These are phyloP conservation scores for Genyomyrus donnyi DNA, from an alignment of 2,113 vertebrate genomes.

Conservation along the genomic window DNA sequence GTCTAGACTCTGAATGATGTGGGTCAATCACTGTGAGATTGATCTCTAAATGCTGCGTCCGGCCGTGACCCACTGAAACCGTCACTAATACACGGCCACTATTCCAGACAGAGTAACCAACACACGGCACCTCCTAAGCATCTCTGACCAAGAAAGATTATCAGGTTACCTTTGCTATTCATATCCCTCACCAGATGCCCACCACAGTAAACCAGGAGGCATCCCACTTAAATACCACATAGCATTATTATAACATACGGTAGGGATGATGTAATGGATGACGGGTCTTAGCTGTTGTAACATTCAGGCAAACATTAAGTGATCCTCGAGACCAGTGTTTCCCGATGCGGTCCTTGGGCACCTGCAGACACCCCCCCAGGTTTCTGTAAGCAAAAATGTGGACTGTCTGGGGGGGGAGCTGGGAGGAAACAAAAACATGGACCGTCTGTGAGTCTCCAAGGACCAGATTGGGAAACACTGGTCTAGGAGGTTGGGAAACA, in stretches of 20 bases:
- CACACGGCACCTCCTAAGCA: neutral
- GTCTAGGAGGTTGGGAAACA: neutral
- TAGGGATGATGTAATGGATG: neutral
- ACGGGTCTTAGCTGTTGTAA: neutral
- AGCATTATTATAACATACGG: neutral
- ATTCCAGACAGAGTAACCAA: conserved; percentile 6
- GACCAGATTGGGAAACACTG: neutral
- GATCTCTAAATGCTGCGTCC: conserved; percentile 62
- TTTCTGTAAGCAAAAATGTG: neutral
- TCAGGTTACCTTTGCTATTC: neutral
- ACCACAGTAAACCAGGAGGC: neutral
- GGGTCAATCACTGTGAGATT: conserved; percentile 60
- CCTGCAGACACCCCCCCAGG: neutral
- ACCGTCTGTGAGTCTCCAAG: neutral
- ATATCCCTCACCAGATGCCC: neutral
- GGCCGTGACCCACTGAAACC: conserved; percentile 29
- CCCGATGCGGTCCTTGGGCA: neutral
- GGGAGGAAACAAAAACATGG: neutral
- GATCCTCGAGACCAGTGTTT: neutral
- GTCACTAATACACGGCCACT: conserved; percentile 4
- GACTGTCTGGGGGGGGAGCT: neutral
- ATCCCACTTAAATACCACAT: neutral
- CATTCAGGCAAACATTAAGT: neutral
- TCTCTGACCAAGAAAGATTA: neutral
- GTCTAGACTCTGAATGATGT: conserved; percentile 34